Evolutionary conservation across 1,140 invertebrate genomes (phyloP), one percentile per base, ranked within the genome.

Genomic region (Zaprionus nigranus): DNA sequence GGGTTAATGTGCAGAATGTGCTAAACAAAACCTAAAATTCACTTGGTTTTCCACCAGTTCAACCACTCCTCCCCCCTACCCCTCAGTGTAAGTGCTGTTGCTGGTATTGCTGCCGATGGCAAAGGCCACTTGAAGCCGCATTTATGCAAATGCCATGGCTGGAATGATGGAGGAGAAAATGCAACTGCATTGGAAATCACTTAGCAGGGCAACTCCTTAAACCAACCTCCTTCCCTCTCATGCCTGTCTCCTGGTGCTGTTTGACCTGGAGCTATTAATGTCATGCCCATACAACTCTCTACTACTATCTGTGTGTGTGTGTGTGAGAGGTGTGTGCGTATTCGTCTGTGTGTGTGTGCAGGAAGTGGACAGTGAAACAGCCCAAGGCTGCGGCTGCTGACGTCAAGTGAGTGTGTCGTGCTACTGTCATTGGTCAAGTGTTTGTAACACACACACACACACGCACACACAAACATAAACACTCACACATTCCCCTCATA

Each of bases 1-100:
- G 84, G 83, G 84, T 88, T 87, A 87, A 87, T 87, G 84, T 84
- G 84, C 62, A 76, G 87, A 87, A 88, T 87, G 83, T 87, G 83
- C 84, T 87, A 87, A 87, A 69, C 83, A 74, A 64, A 60, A 76
- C 43, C 22, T 64, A 71, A 64, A 71, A 71, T 75, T 70, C 56
- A 54, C 26, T 58, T 63, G 53, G 53, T 59, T 30, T 66, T 12
- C 9, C 59, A 74, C 57, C 62, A 56, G 15, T 13, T 28, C 12
- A 53, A 12, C 12, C 24, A 15, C 6, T 26, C 15, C 5, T n/a
- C 15, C 34, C 1, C 13, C 43, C 30, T 36, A 5, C 4, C 34
- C n/a, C n/a, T n/a, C n/a, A n/a, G n/a, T 49, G 30, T 60, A 43
- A 49, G 15, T 30, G 49, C 36, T 57, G 58, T 40, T 61, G 43